Evolutionary conservation across 2,797 vertebrate genomes (phyloP).

Genomic region (Takifugu ocellatus): DNA sequence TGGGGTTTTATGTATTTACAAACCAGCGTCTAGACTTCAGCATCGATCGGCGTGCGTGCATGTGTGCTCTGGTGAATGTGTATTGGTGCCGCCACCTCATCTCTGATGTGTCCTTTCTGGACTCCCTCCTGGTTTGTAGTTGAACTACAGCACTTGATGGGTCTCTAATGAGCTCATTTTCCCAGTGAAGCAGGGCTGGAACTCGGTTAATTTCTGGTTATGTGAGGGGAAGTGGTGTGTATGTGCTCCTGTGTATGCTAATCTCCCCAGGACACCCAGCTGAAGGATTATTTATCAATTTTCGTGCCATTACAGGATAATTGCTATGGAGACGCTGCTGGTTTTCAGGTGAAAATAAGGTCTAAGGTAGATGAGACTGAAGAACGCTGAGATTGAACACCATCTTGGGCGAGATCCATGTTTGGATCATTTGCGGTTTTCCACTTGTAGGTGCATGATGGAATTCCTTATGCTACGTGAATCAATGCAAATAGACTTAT

Average conservation of each 20-base stretch:
- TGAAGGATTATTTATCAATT: constrained; percentile 1
- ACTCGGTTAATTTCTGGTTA: constrained; percentile 19
- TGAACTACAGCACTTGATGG: constrained; percentile 1
- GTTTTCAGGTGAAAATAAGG: background rate
- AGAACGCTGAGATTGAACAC: background rate
- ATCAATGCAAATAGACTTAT: no score
- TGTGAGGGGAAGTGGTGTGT: constrained; percentile 5
- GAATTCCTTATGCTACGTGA: no score
- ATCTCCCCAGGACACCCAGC: background rate
- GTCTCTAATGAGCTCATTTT: constrained; percentile 43
- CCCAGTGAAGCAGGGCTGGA: constrained; percentile 4
- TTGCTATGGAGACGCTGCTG: background rate
- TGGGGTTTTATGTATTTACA: no score
- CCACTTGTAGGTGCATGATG: background rate
- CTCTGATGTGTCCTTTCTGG: background rate
- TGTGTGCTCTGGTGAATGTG: no score
- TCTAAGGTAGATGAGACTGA: background rate
- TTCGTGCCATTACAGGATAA: background rate
- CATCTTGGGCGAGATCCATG: background rate
- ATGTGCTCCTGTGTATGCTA: constrained; percentile 5
- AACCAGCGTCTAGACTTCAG: background rate
- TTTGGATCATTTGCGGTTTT: background rate
- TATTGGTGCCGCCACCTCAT: no score
- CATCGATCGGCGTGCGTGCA: background rate
- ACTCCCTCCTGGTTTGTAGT: constrained; percentile 5